These are phyloP conservation scores for Sylvia borin DNA, from an alignment of 2,797 vertebrate genomes.

Conservation along the genomic window DNA sequence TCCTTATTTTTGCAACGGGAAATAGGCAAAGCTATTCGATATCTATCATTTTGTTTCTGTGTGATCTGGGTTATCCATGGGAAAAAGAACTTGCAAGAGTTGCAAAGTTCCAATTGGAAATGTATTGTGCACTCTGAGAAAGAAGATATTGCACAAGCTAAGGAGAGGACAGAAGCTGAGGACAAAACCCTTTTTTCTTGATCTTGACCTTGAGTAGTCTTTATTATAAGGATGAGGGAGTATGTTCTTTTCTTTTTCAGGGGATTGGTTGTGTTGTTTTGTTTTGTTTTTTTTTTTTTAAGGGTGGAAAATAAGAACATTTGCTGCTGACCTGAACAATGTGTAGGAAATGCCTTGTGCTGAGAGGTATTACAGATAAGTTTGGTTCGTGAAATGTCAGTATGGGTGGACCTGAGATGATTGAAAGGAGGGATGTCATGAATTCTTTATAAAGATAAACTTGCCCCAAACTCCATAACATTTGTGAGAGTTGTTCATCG, in stretches of 20 bases:
- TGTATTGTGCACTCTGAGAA: neutral
- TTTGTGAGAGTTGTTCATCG: slow-evolving; percentile 56
- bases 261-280: neutral
- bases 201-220: slow-evolving; percentile 47
- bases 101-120: neutral
- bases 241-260: neutral
- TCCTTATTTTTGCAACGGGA: neutral
- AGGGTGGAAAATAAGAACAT: slow-evolving; percentile 57
- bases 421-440: slow-evolving; percentile 62
- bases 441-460: slow-evolving; percentile 62
- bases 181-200: neutral
- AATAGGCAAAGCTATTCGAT: neutral
- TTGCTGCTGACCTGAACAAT: slow-evolving; percentile 72
- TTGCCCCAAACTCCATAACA: slow-evolving; percentile 42
- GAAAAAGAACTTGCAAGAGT: neutral
- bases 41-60: neutral
- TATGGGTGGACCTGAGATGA: slow-evolving; percentile 65
- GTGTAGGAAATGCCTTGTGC: slow-evolving; percentile 58
- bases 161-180: neutral
- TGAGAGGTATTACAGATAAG: slow-evolving; percentile 42
- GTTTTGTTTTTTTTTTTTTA: neutral
- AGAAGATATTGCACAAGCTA: neutral
- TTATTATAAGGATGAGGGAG: slow-evolving; percentile 20
- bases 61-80: neutral
- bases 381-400: slow-evolving; percentile 73